phyloP scores from a whole-genome alignment of 2,113 vertebrate species.

The Australoheros scitulus region DNA sequence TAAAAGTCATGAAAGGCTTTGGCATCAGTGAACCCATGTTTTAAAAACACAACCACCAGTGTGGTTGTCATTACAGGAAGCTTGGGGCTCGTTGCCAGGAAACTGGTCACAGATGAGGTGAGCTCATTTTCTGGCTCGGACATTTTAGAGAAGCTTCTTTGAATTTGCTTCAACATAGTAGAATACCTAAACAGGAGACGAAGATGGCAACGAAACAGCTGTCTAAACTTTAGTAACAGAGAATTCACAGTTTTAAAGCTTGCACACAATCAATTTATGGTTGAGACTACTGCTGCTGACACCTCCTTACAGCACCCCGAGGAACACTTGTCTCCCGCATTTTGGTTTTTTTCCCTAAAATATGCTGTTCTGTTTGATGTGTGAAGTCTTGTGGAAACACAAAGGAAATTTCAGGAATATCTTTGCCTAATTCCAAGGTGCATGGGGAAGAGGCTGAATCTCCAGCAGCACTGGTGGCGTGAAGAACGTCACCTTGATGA shows the following conservation, averaged over 20 bases:
- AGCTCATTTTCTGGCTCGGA: slow-evolving; percentile 36
- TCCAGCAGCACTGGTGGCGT: neutral
- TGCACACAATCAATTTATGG: neutral
- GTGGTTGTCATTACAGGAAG: slow-evolving; percentile 68
- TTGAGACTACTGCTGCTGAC: neutral
- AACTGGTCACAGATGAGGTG: slow-evolving; percentile 39
- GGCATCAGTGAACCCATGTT: neutral
- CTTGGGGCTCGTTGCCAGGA: slow-evolving; percentile 40
- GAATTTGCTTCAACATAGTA: neutral
- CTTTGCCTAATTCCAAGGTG: neutral
- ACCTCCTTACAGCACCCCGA: neutral
- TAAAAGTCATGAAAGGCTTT: neutral
- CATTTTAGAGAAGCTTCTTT: slow-evolving; percentile 26
- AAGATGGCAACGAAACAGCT: neutral
- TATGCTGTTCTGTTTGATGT: slow-evolving; percentile 38
- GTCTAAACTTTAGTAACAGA: neutral
- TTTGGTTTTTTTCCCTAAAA: neutral
- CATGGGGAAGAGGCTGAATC: neutral
- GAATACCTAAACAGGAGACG: neutral
- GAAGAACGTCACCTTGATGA: rapidly evolving
- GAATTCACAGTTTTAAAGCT: rapidly evolving
- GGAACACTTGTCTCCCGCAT: neutral
- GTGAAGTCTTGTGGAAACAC: neutral
- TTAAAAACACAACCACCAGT: slow-evolving; percentile 5
- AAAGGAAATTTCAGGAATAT: neutral